Evolutionary conservation across 1,140 invertebrate species (phyloP).

Genomic region (Paracyclopina nana): DNA sequence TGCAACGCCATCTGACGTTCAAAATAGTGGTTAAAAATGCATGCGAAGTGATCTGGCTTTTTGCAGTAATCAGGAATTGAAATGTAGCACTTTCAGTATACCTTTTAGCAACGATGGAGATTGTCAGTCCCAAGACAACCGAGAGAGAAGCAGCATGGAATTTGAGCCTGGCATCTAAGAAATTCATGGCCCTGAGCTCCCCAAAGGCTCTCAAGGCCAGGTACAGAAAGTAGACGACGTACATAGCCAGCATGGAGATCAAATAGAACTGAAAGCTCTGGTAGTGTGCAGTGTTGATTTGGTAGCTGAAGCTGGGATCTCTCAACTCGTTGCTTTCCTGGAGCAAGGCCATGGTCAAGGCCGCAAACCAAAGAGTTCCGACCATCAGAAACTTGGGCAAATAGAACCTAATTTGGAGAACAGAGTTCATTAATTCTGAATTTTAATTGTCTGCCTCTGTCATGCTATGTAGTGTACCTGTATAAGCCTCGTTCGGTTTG

Average conservation of each 20-base stretch:
- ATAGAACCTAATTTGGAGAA: no score
- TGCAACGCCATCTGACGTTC: no score
- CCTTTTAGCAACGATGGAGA: slow-evolving; percentile 6
- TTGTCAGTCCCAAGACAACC: background rate
- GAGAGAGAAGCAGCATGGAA: background rate
- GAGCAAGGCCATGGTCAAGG: slow-evolving; percentile 64
- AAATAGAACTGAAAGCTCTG: slow-evolving; percentile 26
- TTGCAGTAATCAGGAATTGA: no score
- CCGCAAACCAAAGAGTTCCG: slow-evolving; percentile 62
- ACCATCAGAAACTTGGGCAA: slow-evolving; percentile 73
- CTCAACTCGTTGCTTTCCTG: slow-evolving; percentile 65
- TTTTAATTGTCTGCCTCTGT: no score
- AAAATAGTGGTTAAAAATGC: no score
- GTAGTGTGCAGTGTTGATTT: slow-evolving; percentile 65
- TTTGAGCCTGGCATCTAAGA: slow-evolving; percentile 17
- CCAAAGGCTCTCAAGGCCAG: slow-evolving; percentile 73
- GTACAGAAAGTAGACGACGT: slow-evolving; percentile 61
- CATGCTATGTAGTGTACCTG: no score
- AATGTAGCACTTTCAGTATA: no score
- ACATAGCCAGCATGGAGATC: slow-evolving; percentile 39
- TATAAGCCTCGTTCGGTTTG: slow-evolving; percentile 31
- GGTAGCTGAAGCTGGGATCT: slow-evolving; percentile 83
- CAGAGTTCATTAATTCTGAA: slow-evolving; percentile 33
- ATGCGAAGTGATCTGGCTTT: no score
- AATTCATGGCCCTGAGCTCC: slow-evolving; percentile 68